Conservation (phyloP, 2,113 vertebrate species). For the Zapus hudsonius region DNA sequence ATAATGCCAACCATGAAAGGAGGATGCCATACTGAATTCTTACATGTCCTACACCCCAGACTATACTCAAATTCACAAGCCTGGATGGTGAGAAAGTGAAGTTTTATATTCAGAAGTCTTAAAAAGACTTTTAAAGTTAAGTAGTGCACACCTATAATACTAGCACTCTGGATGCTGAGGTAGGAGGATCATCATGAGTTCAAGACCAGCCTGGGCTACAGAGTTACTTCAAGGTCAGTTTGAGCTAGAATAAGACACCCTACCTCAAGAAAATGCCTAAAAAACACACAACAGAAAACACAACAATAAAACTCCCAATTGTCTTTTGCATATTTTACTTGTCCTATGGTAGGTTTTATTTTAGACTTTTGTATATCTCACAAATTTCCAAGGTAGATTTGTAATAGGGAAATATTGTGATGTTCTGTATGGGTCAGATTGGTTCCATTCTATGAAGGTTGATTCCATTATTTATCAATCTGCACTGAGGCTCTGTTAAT, state of each 20-base stretch:
- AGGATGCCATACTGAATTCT: neutral
- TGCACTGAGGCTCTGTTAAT: neutral
- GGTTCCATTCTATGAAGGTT: neutral
- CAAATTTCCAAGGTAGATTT: neutral
- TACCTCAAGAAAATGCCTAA: too few species aligned
- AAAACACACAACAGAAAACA: too few species aligned
- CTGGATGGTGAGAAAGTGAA: neutral
- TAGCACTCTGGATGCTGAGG: too few species aligned
- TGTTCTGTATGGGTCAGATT: neutral
- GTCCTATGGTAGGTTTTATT: neutral
- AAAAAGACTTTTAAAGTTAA: neutral
- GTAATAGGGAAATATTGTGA: slow-evolving; percentile 13
- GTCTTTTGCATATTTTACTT: neutral
- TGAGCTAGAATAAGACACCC: too few species aligned
- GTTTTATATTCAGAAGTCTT: slow-evolving; percentile 6
- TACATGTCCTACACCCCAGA: neutral
- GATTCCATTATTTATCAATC: neutral
- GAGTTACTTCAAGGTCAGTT: too few species aligned
- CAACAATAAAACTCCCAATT: too few species aligned
- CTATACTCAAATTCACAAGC: neutral
- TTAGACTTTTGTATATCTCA: neutral
- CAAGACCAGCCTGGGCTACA: too few species aligned
- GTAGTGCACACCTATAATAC: too few species aligned
- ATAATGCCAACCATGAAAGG: neutral
- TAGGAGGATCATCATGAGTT: too few species aligned